These are phyloP conservation scores for Recurvirostra avosetta DNA, from an alignment of 2,113 vertebrate species.

Conservation along the genomic window DNA sequence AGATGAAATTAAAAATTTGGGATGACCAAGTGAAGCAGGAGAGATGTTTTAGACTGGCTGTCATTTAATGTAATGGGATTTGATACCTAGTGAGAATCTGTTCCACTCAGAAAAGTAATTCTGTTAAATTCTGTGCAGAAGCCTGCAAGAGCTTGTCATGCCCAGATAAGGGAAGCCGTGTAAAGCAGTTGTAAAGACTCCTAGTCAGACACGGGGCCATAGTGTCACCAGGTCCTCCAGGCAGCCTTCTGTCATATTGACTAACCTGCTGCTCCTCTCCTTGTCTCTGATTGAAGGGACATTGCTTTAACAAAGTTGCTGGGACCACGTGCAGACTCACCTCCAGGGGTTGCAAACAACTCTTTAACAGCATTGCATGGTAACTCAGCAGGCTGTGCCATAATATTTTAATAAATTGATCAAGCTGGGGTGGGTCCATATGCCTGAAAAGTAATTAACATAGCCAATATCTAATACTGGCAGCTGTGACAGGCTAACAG, in stretches of 20 bases:
- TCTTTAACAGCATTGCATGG: background rate
- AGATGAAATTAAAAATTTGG: conserved; percentile 43
- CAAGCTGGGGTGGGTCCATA: background rate
- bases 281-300: background rate
- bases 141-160: background rate
- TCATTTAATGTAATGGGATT: conserved; percentile 51
- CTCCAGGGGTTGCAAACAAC: background rate
- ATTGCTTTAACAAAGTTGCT: background rate
- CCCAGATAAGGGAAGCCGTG: background rate
- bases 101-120: conserved; percentile 37
- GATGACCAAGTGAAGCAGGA: background rate
- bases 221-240: background rate
- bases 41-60: background rate
- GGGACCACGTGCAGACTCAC: background rate
- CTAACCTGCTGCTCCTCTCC: background rate
- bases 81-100: conserved; percentile 11
- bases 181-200: background rate
- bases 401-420: background rate
- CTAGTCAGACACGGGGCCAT: background rate
- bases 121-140: conserved; percentile 37
- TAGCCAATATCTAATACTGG: background rate
- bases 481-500: background rate
- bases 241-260: background rate
- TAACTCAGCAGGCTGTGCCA: background rate
- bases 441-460: background rate